Evolutionary conservation across 2,888 invertebrate species (phyloP), one percentile per base, ranked within the genome.

Genomic region (Mechanitis mazaeus): DNA sequence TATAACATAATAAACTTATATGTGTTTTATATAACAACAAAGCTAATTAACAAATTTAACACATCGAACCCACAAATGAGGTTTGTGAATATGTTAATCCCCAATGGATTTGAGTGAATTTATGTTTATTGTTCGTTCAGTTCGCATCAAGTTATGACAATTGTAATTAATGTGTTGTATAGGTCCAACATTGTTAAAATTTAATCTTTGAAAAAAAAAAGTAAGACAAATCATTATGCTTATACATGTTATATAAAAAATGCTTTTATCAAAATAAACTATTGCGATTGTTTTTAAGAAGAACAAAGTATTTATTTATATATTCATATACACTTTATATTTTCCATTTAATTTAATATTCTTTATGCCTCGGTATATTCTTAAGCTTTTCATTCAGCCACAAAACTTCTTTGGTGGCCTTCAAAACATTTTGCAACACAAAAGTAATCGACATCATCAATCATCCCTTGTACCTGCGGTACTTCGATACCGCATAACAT

Each of bases 71-170:
- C 50, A 50, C 50, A 31, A 50, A 50, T 50, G 4, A 31, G 50
- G 28, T 11, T 31, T 28, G 28, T 28, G 50, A 50, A 50, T 50
- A 50, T 50, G 50, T 50, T 31, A 50, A 50, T 20, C 50, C 31
- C 42, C 50, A 31, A 31, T 1, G 50, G 31, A 28, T 9, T 50
- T 61, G 46, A 61, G 57, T 61, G 57, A 61, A 46, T 54, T 35
- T 45, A 54, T 54, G 57, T 61, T 57, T 54, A 57, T 57, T 45
- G 61, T 46, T 61, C 45, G 54, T 57, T 54, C 47, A 46, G 38
- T 61, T 57, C 54, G 54, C 57, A 61, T 61, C 57, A 56, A 61
- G 45, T 53, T 60, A 60, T 61, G 45, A 50, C 54, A 54, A 54
- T 54, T 61, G 53, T 61, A 57, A 9, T 5, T 9, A 9, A 9